Base-by-base conservation (phyloP, 1,140 invertebrate genomes). In the Homalodisca vitripennis region DNA sequence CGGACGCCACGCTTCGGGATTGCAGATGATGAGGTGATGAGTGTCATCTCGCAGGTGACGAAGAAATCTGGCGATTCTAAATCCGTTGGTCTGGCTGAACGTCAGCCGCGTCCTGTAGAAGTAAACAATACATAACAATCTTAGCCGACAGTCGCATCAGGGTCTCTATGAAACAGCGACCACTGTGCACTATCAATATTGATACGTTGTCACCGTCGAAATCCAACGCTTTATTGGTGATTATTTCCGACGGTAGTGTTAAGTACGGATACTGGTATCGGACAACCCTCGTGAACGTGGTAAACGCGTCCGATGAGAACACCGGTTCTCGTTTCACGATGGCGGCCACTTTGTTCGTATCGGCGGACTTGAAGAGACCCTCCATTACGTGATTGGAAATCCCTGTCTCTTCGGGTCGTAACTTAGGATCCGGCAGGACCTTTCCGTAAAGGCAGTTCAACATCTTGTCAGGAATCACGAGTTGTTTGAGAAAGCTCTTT, bases 161-260 rank as follows among this genome's bases (percentile, higher is more conserved):
- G 3, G 48, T 51, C 22, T 51, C 48, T 14, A 51, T n/a, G 48
- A 51, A 51, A 51, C 48, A 51, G 2, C n/a, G 3, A 3, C 48
- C 48, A 22, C 48, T 51, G 48, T 51, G 3, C 6, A 51, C 48
- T 3, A n/a, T 12, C 3, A 51, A 3, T 22, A 51, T 22, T 20
- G 48, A 51, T 20, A 51, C 48, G 48, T 51, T 51, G 48, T 51
- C 48, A 3, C 48, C 48, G n/a, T 51, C 48, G n/a, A 51, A 51
- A n/a, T 51, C 48, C 48, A 51, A 51, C 48, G 17, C 14, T 51
- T 51, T 51, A n/a, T 51, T 51, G 3, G 48, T 51, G 48, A 51
- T 51, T 3, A 51, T 51, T n/a, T 51, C 48, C 3, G 48, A 51
- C 3, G 48, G 48, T n/a, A 51, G n/a, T 3, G 48, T 51, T 3